phyloP scores from a whole-genome alignment of 2,113 vertebrate genomes.

The Crocuta crocuta region DNA sequence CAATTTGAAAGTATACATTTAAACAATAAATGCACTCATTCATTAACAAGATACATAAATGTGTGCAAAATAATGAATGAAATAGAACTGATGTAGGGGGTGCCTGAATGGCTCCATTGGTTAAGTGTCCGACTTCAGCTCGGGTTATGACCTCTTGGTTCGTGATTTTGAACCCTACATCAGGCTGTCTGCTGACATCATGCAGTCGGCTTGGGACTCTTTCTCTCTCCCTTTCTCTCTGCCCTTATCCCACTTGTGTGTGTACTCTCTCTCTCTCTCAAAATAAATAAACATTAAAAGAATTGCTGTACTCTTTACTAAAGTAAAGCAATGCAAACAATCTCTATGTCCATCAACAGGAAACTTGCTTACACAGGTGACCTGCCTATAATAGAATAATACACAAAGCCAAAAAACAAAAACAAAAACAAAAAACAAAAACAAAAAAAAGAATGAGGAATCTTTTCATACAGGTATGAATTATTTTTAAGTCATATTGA shows the following conservation, averaged over 20 bases:
- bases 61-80: background rate
- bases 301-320: background rate
- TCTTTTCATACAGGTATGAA: background rate
- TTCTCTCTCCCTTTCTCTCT: too few species aligned
- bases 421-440: too few species aligned
- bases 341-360: background rate
- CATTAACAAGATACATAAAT: background rate
- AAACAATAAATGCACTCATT: background rate
- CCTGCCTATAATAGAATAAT: background rate
- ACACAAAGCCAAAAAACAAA: background rate
- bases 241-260: too few species aligned
- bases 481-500: background rate
- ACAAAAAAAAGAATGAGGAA: background rate
- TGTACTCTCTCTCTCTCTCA: too few species aligned
- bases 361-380: background rate
- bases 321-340: background rate
- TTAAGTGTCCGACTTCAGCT: too few species aligned
- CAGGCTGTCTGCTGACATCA: too few species aligned
- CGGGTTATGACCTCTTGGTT: too few species aligned
- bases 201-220: too few species aligned
- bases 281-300: background rate
- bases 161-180: too few species aligned
- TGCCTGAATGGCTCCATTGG: too few species aligned
- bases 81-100: too few species aligned
- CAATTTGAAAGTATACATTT: background rate